A percentile compares a stretch with the other conserved stretches of the same genome.
Conservation (phyloP, 1,140 invertebrate genomes). For the Formica selysi region DNA sequence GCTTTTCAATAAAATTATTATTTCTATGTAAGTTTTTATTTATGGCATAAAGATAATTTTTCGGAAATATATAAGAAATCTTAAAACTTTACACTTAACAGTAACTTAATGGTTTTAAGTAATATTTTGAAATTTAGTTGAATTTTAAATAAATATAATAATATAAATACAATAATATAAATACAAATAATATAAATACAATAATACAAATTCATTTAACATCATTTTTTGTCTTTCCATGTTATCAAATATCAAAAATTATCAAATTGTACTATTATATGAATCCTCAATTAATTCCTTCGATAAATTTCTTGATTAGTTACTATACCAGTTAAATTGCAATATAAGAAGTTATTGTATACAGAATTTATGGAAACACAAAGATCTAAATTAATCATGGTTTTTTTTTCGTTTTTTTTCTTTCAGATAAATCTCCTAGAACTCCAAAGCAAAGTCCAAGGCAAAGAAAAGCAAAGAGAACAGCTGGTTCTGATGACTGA, state of each 20-base stretch:
- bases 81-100: background rate
- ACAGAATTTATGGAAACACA: background rate
- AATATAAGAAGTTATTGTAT: background rate
- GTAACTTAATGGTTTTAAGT: background rate
- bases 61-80: background rate
- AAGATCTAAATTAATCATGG: conserved; percentile 7
- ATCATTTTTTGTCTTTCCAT: background rate
- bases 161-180: too few species aligned
- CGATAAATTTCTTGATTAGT: background rate
- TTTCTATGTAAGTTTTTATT: background rate
- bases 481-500: conserved; percentile 89
- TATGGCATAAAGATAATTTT: too few species aligned
- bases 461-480: conserved; percentile 90
- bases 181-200: background rate
- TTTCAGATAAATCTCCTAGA: conserved; percentile 87
- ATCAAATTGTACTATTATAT: background rate
- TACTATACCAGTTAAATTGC: background rate
- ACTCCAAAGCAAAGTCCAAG: conserved; percentile 90
- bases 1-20: background rate
- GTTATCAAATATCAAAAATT: too few species aligned
- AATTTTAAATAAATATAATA: background rate
- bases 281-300: background rate
- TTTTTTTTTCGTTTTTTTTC: conserved; percentile 13
- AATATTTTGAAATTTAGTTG: background rate
- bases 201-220: background rate